Evolutionary conservation across 2,888 invertebrate species (phyloP).

Genomic region (Anoncus sp.): DNA sequence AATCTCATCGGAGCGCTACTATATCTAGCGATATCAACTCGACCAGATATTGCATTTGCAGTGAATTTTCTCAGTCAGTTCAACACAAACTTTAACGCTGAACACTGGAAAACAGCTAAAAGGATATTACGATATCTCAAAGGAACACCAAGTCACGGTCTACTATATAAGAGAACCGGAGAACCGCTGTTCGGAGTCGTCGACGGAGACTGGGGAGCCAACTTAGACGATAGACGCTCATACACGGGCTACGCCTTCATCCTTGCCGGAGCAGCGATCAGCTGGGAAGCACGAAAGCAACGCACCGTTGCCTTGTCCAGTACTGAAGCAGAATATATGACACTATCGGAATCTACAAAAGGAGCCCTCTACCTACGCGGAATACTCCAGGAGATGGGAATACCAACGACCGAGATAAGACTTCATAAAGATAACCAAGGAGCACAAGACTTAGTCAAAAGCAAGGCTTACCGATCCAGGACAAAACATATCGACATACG

Average conservation of each 20-base stretch:
- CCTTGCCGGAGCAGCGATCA: slow-evolving; percentile 48
- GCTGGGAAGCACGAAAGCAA: slow-evolving; percentile 63
- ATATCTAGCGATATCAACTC: no score
- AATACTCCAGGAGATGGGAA: not conserved
- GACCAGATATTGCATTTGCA: no score
- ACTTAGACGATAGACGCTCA: slow-evolving; percentile 61
- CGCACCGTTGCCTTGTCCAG: slow-evolving; percentile 59
- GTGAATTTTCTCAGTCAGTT: no score
- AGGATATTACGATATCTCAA: slow-evolving; percentile 72
- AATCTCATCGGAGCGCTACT: no score
- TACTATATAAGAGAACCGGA: slow-evolving; percentile 56
- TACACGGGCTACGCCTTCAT: slow-evolving; percentile 64
- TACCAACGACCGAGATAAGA: no score
- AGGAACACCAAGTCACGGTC: slow-evolving; percentile 64
- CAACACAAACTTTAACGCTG: no score
- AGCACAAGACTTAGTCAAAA: no score
- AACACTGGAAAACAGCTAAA: slow-evolving; percentile 72
- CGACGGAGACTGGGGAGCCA: slow-evolving; percentile 74
- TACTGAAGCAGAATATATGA: slow-evolving; percentile 65
- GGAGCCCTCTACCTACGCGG: slow-evolving; percentile 26
- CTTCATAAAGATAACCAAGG: no score
- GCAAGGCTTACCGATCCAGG: no score
- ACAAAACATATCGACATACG: no score
- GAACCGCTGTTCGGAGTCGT: slow-evolving; percentile 64
- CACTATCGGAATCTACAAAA: slow-evolving; percentile 48